Evolutionary conservation across 2,888 invertebrate species (phyloP).

Genomic region (Gymnosoma rotundatum): DNA sequence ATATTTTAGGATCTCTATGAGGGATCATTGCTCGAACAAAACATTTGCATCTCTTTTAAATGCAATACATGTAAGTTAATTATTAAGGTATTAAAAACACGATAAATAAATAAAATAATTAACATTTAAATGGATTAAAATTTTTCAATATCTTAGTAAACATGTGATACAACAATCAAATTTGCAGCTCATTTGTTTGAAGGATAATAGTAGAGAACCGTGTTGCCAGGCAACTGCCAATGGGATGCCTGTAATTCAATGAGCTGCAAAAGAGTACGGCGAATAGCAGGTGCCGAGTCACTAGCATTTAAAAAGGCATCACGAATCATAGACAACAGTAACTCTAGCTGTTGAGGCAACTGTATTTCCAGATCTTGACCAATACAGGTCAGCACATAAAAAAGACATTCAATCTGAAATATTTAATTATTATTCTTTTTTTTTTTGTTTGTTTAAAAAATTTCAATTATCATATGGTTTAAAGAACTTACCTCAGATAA

Average conservation of each 20-base stretch:
- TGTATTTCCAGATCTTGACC: conserved; percentile 93
- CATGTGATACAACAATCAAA: conserved; percentile 18
- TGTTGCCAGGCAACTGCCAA: conserved; percentile 95
- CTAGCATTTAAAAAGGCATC: conserved; percentile 92
- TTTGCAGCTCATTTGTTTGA: conserved; percentile 83
- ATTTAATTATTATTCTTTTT: not conserved
- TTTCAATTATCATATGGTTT: not conserved
- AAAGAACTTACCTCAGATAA: conserved; percentile 87
- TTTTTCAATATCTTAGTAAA: not conserved
- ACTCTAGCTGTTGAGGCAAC: conserved; percentile 90
- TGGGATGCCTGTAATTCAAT: conserved; percentile 95
- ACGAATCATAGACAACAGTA: conserved; percentile 89
- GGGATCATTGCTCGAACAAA: conserved; percentile 63
- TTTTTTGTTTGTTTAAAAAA: not conserved
- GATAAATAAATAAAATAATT: conserved; percentile 27
- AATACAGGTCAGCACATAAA: conserved; percentile 93
- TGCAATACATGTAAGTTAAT: conserved; percentile 40
- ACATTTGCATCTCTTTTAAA: conserved; percentile 66
- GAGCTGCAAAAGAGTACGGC: conserved; percentile 92
- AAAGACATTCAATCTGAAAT: conserved; percentile 91
- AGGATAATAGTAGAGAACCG: conserved; percentile 94
- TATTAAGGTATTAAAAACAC: not conserved
- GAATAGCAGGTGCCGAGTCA: conserved; percentile 88
- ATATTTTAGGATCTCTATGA: conserved; percentile 57
- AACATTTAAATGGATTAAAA: conserved; percentile 9